A percentile compares a stretch with the other conserved stretches of the same genome.
Conservation (phyloP, 2,113 vertebrate genomes). For the Brienomyrus longianalis region DNA sequence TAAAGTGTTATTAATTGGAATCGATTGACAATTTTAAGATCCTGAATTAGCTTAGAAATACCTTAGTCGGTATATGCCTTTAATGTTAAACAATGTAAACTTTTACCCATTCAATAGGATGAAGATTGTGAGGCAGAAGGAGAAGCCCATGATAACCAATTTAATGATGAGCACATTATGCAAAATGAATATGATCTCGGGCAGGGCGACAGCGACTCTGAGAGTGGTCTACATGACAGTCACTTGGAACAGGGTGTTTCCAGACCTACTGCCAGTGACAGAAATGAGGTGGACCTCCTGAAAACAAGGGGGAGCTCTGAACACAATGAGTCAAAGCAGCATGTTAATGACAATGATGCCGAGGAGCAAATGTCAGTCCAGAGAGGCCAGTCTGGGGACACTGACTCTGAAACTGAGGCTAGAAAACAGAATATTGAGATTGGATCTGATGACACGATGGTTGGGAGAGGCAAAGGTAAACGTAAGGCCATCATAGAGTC, state of each 20-base stretch:
- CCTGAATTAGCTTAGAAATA: not conserved
- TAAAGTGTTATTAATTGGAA: not conserved
- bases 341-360: conserved; percentile 53
- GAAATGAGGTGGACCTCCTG: conserved; percentile 53
- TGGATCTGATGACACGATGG: conserved; percentile 62
- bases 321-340: conserved; percentile 40
- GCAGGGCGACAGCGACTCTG: conserved; percentile 43
- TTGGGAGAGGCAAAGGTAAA: conserved; percentile 39
- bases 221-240: conserved; percentile 23
- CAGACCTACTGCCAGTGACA: conserved; percentile 45
- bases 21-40: not conserved
- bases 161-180: conserved; percentile 50
- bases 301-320: conserved; percentile 44
- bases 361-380: conserved; percentile 33
- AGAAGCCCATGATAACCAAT: conserved; percentile 24
- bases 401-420: conserved; percentile 61
- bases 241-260: conserved; percentile 48
- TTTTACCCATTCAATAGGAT: conserved; percentile 56
- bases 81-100: not conserved
- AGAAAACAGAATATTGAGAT: conserved; percentile 52
- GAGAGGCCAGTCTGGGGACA: conserved; percentile 46
- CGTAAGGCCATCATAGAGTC: conserved; percentile 39
- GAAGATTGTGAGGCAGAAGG: conserved; percentile 77
- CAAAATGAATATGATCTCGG: conserved; percentile 36
- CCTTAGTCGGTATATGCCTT: not conserved